phyloP scores from a whole-genome alignment of 2,113 vertebrate species.

The Picathartes gymnocephalus region DNA sequence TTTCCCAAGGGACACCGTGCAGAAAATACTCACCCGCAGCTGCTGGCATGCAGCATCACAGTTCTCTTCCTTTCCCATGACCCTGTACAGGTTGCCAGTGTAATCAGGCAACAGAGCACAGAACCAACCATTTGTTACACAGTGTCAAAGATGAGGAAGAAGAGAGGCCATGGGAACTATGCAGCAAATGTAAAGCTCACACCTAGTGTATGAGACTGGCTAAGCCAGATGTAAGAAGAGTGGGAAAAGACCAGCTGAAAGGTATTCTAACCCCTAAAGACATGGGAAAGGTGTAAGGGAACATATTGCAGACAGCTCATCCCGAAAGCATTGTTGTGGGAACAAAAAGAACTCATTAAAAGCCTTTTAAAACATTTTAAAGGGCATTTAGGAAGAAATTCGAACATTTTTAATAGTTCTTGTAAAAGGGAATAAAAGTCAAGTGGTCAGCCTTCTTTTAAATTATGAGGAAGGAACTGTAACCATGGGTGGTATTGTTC shows the following conservation, averaged over 20 bases:
- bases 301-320: not conserved
- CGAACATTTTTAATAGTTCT: not conserved
- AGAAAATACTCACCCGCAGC: not conserved
- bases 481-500: not conserved
- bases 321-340: not conserved
- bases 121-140: not conserved
- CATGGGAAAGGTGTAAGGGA: not conserved
- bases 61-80: not conserved
- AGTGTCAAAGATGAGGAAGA: not conserved
- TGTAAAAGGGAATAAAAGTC: not conserved
- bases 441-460: not conserved
- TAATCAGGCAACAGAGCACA: not conserved
- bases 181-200: not conserved
- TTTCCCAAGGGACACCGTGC: not conserved
- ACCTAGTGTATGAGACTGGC: not conserved
- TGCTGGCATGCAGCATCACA: not conserved
- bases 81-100: too few relatives aligned
- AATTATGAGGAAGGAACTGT: not conserved
- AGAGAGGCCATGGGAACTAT: not conserved
- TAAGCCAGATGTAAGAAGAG: not conserved
- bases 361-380: not conserved
- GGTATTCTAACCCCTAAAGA: not conserved
- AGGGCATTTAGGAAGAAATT: not conserved
- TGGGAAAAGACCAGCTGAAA: not conserved
- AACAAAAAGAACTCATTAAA: not conserved